These are phyloP conservation scores for Brenthis hecate DNA, from an alignment of 2,888 invertebrate species.

Conservation along the genomic window DNA sequence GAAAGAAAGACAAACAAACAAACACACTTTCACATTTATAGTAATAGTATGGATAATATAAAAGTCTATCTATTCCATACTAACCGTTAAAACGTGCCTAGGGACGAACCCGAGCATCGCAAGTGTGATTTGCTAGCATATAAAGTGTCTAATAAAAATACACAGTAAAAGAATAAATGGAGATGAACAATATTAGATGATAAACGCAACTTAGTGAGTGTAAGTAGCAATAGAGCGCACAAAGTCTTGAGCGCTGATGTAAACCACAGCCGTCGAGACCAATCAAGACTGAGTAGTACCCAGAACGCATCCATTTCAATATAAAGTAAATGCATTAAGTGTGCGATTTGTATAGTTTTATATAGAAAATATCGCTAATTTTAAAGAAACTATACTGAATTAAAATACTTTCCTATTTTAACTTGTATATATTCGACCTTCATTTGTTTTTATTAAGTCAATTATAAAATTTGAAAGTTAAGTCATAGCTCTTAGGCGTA, in stretches of 20 bases:
- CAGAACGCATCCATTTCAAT: conserved; percentile 27
- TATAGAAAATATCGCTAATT: conserved; percentile 1
- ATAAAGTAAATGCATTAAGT: conserved; percentile 12
- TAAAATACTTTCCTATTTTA: not conserved
- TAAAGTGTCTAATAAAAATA: conserved; percentile 1
- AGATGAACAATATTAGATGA: not conserved
- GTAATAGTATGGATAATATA: too few species aligned
- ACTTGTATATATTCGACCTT: not conserved
- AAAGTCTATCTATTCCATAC: too few species aligned
- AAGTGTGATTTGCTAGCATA: not conserved
- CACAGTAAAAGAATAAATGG: not conserved
- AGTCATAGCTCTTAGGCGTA: too few species aligned
- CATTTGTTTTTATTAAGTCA: too few species aligned
- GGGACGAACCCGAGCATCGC: too few species aligned
- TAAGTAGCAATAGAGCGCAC: conserved; percentile 20
- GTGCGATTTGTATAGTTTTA: conserved; percentile 6
- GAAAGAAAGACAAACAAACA: too few species aligned
- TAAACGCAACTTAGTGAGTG: conserved; percentile 13
- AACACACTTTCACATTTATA: too few species aligned
- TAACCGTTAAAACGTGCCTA: too few species aligned
- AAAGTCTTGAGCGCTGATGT: conserved; percentile 3
- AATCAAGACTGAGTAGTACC: conserved; percentile 22
- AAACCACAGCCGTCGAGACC: conserved; percentile 27
- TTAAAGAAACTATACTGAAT: not conserved
- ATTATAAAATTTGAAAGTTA: too few species aligned